Evolutionary conservation across 2,888 invertebrate genomes (phyloP), one percentile per base, ranked within the genome.

Genomic region (Eupeodes latifasciatus): DNA sequence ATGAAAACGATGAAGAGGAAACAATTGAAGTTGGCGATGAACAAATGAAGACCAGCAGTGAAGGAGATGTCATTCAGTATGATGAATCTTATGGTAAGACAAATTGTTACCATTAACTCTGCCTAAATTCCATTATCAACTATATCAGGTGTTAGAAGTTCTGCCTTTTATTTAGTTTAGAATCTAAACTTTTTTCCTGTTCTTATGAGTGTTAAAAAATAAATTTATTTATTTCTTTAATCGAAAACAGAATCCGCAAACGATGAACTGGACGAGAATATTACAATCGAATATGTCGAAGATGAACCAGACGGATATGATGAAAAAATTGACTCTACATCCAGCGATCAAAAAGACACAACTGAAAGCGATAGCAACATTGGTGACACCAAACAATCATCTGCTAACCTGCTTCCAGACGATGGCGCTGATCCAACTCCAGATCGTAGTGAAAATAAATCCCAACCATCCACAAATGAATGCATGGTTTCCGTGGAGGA

Each of bases 281-380:
- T 91, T 53, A 91, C 92, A 62, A 91, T 92, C 36, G 92, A 92
- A 85, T 92, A 91, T 83, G 91, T 91, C 7, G 92, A 92, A 85
- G 91, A 92, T 40, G 91, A 91, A 36, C 89, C 89, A 53, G 89
- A 89, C 19, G 83, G 84, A 10, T 84, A 88, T 69, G 89, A 86
- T 7, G 89, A 86, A 57, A 89, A 85, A 78, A 88, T 81, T 64
- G 85, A 88, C 11, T 85, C 81, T 59, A 85, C 88, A 47, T 88
- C 78, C 7, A 81, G 69, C 49, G 78, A 85, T 69, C 77, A 49
- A 40, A 84, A 81, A 47, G 78, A 88, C 12, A 75, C 78, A 14
- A 78, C 71, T 78, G 81, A 84, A 64, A 81, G 81, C 61, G 81
- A 85, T 57, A 87, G 76, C 57, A 84, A 84, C 64, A 84, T 77